Conservation (phyloP, 2,113 vertebrate species). For the Puntigrus tetrazona region DNA sequence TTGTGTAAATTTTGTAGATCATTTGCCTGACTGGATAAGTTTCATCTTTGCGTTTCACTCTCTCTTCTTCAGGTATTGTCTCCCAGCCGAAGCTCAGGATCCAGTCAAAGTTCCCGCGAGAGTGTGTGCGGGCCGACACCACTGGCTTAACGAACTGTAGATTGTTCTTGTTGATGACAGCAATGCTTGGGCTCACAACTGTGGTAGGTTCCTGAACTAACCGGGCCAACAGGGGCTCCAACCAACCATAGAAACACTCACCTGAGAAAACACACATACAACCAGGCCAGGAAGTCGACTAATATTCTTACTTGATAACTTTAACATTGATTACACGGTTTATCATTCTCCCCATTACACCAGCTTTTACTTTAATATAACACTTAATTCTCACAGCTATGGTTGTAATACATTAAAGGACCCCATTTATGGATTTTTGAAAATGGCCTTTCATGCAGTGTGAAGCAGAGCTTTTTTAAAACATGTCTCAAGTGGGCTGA, state of each 20-base stretch:
- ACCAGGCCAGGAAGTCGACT: not conserved
- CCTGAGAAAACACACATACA: slow-evolving; percentile 66
- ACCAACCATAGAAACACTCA: slow-evolving; percentile 86
- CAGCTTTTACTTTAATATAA: too few species aligned
- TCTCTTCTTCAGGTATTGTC: slow-evolving; percentile 68
- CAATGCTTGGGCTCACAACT: slow-evolving; percentile 83
- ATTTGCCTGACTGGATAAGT: slow-evolving; percentile 83
- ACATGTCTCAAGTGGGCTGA: too few species aligned
- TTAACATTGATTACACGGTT: not conserved
- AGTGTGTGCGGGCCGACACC: slow-evolving; percentile 64
- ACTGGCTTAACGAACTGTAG: slow-evolving; percentile 78
- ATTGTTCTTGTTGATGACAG: slow-evolving; percentile 77
- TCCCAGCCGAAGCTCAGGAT: slow-evolving; percentile 84
- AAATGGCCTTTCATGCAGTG: too few species aligned
- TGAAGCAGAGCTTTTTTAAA: too few species aligned
- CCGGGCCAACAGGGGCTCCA: slow-evolving; percentile 85
- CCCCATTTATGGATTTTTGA: too few species aligned
- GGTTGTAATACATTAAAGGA: too few species aligned
- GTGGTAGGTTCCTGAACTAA: slow-evolving; percentile 76
- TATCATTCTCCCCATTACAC: not conserved
- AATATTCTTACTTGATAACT: not conserved
- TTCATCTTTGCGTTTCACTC: slow-evolving; percentile 76
- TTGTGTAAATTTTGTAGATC: not conserved
- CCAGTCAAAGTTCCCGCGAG: slow-evolving; percentile 86
- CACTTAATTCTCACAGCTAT: not conserved